Evolutionary conservation across 2,888 invertebrate species (phyloP).

Genomic region (Noctuana brunneofusca): DNA sequence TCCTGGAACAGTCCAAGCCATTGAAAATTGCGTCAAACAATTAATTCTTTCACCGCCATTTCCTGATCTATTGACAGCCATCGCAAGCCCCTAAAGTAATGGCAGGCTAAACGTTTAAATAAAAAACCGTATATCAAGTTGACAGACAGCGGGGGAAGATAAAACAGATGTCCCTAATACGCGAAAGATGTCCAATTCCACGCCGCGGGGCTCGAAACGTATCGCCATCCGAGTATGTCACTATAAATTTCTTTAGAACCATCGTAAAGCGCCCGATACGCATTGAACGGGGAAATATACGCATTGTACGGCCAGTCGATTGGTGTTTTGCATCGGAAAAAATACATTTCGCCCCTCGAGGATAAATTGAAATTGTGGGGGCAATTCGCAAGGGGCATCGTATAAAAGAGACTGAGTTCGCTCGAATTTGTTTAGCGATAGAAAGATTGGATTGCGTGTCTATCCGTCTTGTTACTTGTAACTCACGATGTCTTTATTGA

Average conservation of each 20-base stretch:
- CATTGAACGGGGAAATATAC: conserved; percentile 39
- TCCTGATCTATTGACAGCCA: conserved; percentile 13
- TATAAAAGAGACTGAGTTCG: conserved; percentile 47
- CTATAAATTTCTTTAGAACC: conserved; percentile 66
- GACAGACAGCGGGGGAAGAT: conserved; percentile 36
- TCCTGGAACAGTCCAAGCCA: background rate
- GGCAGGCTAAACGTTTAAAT: conserved; percentile 32
- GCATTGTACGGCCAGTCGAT: conserved; percentile 49
- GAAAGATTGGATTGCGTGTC: conserved; percentile 33
- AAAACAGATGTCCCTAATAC: conserved; percentile 43
- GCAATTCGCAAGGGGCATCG: conserved; percentile 61
- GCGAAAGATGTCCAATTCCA: conserved; percentile 42
- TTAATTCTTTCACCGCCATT: background rate
- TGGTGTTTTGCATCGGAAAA: conserved; percentile 74
- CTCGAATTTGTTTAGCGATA: conserved; percentile 30
- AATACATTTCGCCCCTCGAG: conserved; percentile 58
- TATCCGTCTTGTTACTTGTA: conserved; percentile 24
- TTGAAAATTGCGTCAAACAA: background rate
- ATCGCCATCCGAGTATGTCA: conserved; percentile 62
- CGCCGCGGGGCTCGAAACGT: conserved; percentile 51
- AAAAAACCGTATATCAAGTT: conserved; percentile 37
- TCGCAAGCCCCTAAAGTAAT: conserved; percentile 11
- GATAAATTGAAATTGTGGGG: conserved; percentile 74
- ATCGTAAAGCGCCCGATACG: conserved; percentile 58
- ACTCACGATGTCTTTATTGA: conserved; percentile 3